Base-by-base conservation (phyloP, 2,113 vertebrate genomes). In the Cephalopterus ornatus region DNA sequence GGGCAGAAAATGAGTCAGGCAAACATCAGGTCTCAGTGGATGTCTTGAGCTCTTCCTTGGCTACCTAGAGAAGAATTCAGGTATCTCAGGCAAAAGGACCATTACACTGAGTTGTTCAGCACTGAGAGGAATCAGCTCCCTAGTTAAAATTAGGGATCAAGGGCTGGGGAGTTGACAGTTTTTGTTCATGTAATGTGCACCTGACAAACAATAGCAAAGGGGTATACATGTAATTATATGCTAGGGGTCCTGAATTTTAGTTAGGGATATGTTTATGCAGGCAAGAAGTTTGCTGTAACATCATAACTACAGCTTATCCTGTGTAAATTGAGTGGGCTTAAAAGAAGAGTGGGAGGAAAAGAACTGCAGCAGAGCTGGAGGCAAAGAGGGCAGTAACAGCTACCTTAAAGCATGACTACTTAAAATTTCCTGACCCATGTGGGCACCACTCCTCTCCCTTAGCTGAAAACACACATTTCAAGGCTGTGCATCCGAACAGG, bases 251-350 rank as follows among this genome's bases (percentile, higher is more conserved):
- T 83, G 50, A 68, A 70, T 92, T 84, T 89, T 88, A 71, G 37
- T 55, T 71, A 80, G n/a, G 30, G 62, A 42, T 77, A 9, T 73
- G 67, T 93, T 92, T 91, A 58, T 81, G 74, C 82, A 91, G 77
- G 62, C 65, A 87, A 85, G 84, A 95, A 73, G 56, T 93, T 97
- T 96, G 85, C 83, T 95, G 55, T 85, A 85, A 92, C 53, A 81
- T 84, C 32, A 19, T 55, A 87, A 70, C 82, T 85, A 81, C 72
- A 92, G 67, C 63, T 92, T 85, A 92, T 90, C 72, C 85, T 89
- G 77, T 91, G 80, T 81, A 94, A 95, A 53, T 58, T 96, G 76
- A 80, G 71, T 95, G 63, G 85, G 82, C 35, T 95, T 93, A 75
- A 93, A 93, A 88, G 67, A 96, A 33, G 9, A 78, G 91, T 94